Conservation (phyloP, 2,888 invertebrate species). For the Protodeltote pygarga region DNA sequence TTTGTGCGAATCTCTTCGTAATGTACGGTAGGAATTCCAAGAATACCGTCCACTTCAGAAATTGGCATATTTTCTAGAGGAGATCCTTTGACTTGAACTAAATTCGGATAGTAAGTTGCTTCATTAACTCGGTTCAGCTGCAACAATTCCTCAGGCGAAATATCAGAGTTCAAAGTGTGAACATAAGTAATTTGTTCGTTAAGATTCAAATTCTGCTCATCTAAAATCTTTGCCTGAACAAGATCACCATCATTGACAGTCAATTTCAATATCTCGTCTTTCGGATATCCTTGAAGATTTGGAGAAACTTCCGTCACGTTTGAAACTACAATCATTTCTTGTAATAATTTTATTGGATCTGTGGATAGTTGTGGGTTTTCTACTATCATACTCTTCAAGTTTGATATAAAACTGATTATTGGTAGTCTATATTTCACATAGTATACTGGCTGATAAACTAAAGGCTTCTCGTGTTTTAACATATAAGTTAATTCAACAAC, state of each 20-base stretch:
- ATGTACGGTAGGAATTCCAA: slow-evolving; percentile 13
- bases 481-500: slow-evolving; percentile 71
- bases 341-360: slow-evolving; percentile 56
- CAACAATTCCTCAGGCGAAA: slow-evolving; percentile 46
- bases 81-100: slow-evolving; percentile 6
- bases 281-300: slow-evolving; percentile 55
- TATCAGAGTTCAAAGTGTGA: slow-evolving; percentile 52
- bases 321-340: slow-evolving; percentile 56
- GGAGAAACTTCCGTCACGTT: slow-evolving; percentile 61
- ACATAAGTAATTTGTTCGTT: slow-evolving; percentile 50
- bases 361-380: slow-evolving; percentile 54
- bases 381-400: slow-evolving; percentile 49
- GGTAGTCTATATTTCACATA: slow-evolving; percentile 73
- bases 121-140: slow-evolving; percentile 29
- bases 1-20: slow-evolving; percentile 8
- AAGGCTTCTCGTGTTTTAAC: slow-evolving; percentile 60
- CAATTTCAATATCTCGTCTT: slow-evolving; percentile 59
- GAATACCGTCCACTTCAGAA: slow-evolving; percentile 10
- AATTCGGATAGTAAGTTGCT: slow-evolving; percentile 20
- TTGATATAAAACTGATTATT: slow-evolving; percentile 56
- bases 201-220: slow-evolving; percentile 41
- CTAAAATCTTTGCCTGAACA: slow-evolving; percentile 62
- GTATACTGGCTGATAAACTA: slow-evolving; percentile 63
- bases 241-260: slow-evolving; percentile 61
- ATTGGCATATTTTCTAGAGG: slow-evolving; percentile 9